Percentiles rank a stretch among this genome's conserved stretches.
Evolutionary conservation across 2,888 invertebrate genomes (phyloP).

Genomic region (Clostera curtula): DNA sequence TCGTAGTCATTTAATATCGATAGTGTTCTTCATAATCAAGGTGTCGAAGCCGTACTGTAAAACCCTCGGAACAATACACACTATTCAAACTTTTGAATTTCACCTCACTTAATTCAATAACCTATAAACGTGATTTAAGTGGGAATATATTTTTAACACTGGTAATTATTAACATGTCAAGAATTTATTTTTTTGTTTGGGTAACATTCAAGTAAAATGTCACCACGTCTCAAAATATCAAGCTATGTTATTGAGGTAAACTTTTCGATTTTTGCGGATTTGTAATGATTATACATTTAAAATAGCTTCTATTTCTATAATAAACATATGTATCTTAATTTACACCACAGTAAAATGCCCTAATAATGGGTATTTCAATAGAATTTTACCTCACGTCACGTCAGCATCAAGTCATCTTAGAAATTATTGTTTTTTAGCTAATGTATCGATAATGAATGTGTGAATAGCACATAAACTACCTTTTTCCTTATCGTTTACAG

Average conservation of each 20-base stretch:
- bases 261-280: constrained; percentile 24
- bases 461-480: neutral
- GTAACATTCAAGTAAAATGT: constrained; percentile 70
- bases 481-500: constrained; percentile 51
- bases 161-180: neutral
- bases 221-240: constrained; percentile 83
- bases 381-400: constrained; percentile 37
- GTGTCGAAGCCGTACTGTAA: no score
- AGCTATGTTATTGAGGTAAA: constrained; percentile 81
- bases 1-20: no score
- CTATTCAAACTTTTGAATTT: no score
- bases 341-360: neutral
- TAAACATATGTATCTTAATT: neutral
- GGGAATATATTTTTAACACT: neutral
- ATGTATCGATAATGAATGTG: constrained; percentile 1
- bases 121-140: no score
- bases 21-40: no score
- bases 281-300: neutral
- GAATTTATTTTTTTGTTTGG: constrained; percentile 3
- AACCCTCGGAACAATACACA: no score
- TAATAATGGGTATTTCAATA: constrained; percentile 2
- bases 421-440: constrained; percentile 2
- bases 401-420: constrained; percentile 28
- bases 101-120: no score
- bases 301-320: neutral